These are phyloP conservation scores for Dendronephthya gigantea DNA, from an alignment of 64 coral and sea anemone genomes.

Conservation along the genomic window DNA sequence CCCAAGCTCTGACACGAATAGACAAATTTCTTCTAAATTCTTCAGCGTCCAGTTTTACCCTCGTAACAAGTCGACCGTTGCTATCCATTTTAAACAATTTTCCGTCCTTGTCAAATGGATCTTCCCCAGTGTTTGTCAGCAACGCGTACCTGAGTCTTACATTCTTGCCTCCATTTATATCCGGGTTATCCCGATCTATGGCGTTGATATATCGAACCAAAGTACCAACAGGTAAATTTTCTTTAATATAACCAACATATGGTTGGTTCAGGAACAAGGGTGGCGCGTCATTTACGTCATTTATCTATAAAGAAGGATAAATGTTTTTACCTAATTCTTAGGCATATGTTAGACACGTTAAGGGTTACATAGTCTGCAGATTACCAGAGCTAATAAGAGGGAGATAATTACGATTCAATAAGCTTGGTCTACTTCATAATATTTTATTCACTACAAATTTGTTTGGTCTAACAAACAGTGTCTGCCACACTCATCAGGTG, in stretches of 20 bases:
- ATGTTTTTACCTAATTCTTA: too few relatives aligned
- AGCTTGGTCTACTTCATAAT: too few relatives aligned
- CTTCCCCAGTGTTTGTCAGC: conserved; percentile 2
- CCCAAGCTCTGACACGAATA: background rate
- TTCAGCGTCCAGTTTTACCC: background rate
- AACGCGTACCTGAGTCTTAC: background rate
- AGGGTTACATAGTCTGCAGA: too few relatives aligned
- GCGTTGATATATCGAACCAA: background rate
- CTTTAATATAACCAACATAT: background rate
- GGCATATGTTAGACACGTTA: too few relatives aligned
- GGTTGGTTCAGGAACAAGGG: background rate
- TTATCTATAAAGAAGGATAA: background rate
- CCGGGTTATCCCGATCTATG: background rate
- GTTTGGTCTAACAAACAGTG: too few relatives aligned
- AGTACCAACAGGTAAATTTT: background rate
- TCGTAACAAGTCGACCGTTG: background rate
- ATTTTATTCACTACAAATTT: too few relatives aligned
- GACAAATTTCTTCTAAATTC: background rate
- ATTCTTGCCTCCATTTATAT: background rate
- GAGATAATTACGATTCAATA: too few relatives aligned
- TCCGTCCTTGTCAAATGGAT: conserved; percentile 3
- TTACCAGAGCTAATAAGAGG: too few relatives aligned
- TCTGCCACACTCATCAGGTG: too few relatives aligned
- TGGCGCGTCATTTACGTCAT: conserved; percentile 5
- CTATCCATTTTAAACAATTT: background rate